Evolutionary conservation across 2,888 invertebrate genomes (phyloP), one percentile per base, ranked within the genome.

Genomic region (Lasioglossum vierecki): DNA sequence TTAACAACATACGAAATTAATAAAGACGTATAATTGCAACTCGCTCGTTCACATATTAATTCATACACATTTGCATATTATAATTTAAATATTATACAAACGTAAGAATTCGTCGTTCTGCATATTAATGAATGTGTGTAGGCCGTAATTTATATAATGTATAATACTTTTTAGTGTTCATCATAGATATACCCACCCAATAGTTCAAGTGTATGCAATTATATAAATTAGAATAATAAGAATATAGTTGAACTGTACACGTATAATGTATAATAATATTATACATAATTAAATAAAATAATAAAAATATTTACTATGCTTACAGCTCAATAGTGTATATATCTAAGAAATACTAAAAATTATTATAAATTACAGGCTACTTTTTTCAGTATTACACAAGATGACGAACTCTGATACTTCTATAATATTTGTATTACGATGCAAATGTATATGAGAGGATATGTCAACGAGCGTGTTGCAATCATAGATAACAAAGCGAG

Each of bases 51-150:
- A 72, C 53, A 75, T 39, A 66, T 75, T 74, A 71, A 18, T 44
- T 15, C 18, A 13, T 0, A 13, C 15, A 18, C 57, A 75, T 71
- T 71, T 15, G 18, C 74, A 26, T 63, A 63, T 30, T 15, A 6
- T 70, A 30, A 30, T 30, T 49, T 53, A 75, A 82, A 82, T 60
- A 78, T 82, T 78, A 73, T 75, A 53, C 26, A 71, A 77, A 70
- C 30, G 68, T 13, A 73, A 68, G 26, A 49, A 41, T n/a, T 39
- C 9, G 3, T 22, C 30, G 53, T 75, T 82, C 75, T 44, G 39
- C 18, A 49, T 66, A 49, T 44, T 63, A 11, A 80, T 53, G 8
- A 46, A 15, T 15, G n/a, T n/a, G n/a, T n/a, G 15, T 15, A 46
- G 4, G 4, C 46, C 15, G 46, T 46, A 46, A 46, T 46, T 46